Evolutionary conservation across 2,888 invertebrate species (phyloP).

Genomic region (Cotesia congregata): DNA sequence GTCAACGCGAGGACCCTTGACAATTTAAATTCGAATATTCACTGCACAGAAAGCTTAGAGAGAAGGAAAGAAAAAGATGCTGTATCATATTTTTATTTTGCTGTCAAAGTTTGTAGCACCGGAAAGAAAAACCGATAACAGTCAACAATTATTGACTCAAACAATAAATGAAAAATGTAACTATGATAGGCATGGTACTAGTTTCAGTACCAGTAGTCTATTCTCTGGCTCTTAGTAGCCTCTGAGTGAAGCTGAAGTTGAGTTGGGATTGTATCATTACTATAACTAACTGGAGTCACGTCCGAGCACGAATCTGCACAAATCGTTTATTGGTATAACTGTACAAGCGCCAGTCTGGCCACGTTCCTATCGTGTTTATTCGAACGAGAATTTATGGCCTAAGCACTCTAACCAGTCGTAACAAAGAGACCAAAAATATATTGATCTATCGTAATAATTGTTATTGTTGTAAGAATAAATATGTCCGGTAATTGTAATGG

Average conservation of each 20-base stretch:
- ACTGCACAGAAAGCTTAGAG: not conserved
- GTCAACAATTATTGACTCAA: too few relatives aligned
- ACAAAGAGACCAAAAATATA: slow-evolving; percentile 40
- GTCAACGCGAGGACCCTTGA: slow-evolving; percentile 21
- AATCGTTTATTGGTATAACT: slow-evolving; percentile 55
- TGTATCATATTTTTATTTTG: not conserved
- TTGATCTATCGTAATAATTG: not conserved
- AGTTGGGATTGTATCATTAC: slow-evolving; percentile 54
- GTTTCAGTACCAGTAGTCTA: not conserved
- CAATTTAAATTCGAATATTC: slow-evolving; percentile 8
- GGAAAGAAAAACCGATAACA: too few relatives aligned
- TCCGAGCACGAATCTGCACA: slow-evolving; percentile 53
- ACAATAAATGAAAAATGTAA: too few relatives aligned
- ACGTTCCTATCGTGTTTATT: slow-evolving; percentile 49
- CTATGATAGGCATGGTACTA: not conserved
- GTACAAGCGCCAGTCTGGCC: slow-evolving; percentile 47
- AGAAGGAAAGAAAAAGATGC: not conserved
- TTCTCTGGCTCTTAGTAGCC: slow-evolving; percentile 46
- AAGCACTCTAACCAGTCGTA: slow-evolving; percentile 48
- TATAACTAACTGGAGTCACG: slow-evolving; percentile 54
- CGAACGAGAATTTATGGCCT: slow-evolving; percentile 52
- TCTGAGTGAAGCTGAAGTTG: slow-evolving; percentile 44
- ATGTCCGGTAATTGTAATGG: not conserved
- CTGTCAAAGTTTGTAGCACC: not conserved
- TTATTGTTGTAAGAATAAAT: not conserved